Evolutionary conservation across 2,888 invertebrate genomes (phyloP).

Genomic region (Polyploca ridens): DNA sequence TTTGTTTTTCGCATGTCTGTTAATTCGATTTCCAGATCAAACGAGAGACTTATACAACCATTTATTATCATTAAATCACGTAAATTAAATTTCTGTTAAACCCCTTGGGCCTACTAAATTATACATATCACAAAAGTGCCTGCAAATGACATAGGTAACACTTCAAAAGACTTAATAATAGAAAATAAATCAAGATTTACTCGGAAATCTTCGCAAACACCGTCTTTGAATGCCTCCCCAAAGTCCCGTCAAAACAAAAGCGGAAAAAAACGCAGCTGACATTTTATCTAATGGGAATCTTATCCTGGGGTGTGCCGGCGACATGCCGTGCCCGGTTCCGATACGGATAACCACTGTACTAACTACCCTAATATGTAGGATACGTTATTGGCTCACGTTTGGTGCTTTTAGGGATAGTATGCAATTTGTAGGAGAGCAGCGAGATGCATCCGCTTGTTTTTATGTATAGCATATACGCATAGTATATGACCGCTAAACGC

Average conservation of each 20-base stretch:
- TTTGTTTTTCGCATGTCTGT: too few relatives aligned
- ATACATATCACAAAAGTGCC: neutral
- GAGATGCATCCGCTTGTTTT: neutral
- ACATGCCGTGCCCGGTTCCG: slow-evolving; percentile 21
- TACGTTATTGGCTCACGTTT: slow-evolving; percentile 18
- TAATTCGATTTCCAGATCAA: too few relatives aligned
- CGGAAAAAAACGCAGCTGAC: slow-evolving; percentile 31
- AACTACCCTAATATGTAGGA: slow-evolving; percentile 17
- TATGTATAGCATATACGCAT: too few relatives aligned
- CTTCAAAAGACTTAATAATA: slow-evolving; percentile 6
- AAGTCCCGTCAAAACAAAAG: slow-evolving; percentile 8
- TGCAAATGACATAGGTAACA: neutral
- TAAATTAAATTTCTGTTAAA: too few relatives aligned
- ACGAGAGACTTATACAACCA: too few relatives aligned
- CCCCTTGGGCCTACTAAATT: too few relatives aligned
- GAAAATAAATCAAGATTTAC: slow-evolving; percentile 4
- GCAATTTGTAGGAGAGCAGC: neutral
- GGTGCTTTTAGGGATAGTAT: slow-evolving; percentile 9
- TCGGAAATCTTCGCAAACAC: neutral
- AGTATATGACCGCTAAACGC: too few relatives aligned
- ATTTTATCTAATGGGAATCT: slow-evolving; percentile 26
- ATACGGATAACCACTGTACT: slow-evolving; percentile 23
- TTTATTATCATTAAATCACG: too few relatives aligned
- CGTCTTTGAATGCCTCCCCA: neutral
- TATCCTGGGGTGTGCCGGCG: slow-evolving; percentile 9